Evolutionary conservation across 1,140 invertebrate species (phyloP).

Genomic region (Hylaeus volcanicus): DNA sequence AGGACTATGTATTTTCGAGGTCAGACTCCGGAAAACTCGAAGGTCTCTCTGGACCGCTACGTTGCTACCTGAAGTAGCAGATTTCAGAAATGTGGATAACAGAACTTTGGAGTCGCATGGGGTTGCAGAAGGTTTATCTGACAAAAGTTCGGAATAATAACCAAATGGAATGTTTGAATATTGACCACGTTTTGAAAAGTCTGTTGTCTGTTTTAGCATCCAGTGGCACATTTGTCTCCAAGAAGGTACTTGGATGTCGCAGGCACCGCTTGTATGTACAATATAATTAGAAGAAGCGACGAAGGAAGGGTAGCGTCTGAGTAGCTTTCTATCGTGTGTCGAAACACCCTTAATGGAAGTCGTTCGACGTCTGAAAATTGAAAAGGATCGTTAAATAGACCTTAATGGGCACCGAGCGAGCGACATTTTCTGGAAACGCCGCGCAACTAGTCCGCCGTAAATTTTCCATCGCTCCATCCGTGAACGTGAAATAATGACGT

Average conservation of each 20-base stretch:
- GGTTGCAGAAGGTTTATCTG: too few species aligned
- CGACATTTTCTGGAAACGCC: conserved; percentile 19
- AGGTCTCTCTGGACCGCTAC: conserved; percentile 10
- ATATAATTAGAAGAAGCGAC: background rate
- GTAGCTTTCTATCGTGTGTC: conserved; percentile 13
- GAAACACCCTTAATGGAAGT: conserved; percentile 31
- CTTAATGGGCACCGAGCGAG: conserved; percentile 20
- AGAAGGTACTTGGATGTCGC: too few species aligned
- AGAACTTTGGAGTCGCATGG: too few species aligned
- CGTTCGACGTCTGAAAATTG: background rate
- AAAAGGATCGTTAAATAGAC: conserved; percentile 11
- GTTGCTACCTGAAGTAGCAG: conserved; percentile 51
- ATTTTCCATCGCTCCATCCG: conserved; percentile 31
- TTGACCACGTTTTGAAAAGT: too few species aligned
- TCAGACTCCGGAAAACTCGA: conserved; percentile 38
- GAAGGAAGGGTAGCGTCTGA: background rate
- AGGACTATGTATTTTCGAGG: conserved; percentile 41
- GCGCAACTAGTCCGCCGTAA: conserved; percentile 53
- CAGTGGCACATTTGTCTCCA: too few species aligned
- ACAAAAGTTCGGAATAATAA: too few species aligned
- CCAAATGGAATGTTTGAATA: too few species aligned
- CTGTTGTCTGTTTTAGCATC: too few species aligned
- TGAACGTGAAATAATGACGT: conserved; percentile 56
- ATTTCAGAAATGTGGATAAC: conserved; percentile 1
- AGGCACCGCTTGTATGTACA: too few species aligned